A percentile compares a stretch with the other conserved stretches of the same genome.
phyloP scores from a whole-genome alignment of 2,888 invertebrate genomes.

The Physocephala rufipes region DNA sequence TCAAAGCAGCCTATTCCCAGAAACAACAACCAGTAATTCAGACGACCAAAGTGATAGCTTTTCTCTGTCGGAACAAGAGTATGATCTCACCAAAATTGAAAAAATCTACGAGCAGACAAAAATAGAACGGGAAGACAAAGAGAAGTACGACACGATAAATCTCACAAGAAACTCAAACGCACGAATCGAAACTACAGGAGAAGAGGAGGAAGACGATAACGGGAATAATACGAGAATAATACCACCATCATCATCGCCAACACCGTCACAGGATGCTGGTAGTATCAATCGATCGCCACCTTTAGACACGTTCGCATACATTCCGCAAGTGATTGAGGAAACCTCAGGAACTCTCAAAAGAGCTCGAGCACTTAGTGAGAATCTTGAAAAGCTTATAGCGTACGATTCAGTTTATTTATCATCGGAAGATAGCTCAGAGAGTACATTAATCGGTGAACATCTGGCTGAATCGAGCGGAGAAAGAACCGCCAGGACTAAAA shows the following conservation, averaged over 20 bases:
- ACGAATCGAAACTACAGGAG: slow-evolving; percentile 55
- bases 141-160: slow-evolving; percentile 59
- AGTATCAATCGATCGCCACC: not conserved
- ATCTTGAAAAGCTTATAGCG: slow-evolving; percentile 60
- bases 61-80: slow-evolving; percentile 61
- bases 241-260: too few relatives aligned
- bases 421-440: slow-evolving; percentile 64
- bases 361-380: slow-evolving; percentile 46
- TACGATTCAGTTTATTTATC: slow-evolving; percentile 66
- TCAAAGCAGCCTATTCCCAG: slow-evolving; percentile 63
- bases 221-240: slow-evolving; percentile 2
- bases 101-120: slow-evolving; percentile 56
- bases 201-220: slow-evolving; percentile 44
- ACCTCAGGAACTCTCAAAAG: slow-evolving; percentile 49
- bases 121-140: slow-evolving; percentile 48
- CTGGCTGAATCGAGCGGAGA: slow-evolving; percentile 31
- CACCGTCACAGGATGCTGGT: too few relatives aligned
- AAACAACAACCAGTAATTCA: slow-evolving; percentile 64
- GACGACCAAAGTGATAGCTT: slow-evolving; percentile 63
- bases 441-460: slow-evolving; percentile 58
- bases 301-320: slow-evolving; percentile 34
- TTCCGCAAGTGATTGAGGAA: slow-evolving; percentile 39
- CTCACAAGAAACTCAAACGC: slow-evolving; percentile 58
- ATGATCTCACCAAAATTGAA: slow-evolving; percentile 60
- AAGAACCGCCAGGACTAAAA: slow-evolving; percentile 45